Evolutionary conservation across 1,140 invertebrate genomes (phyloP).

Genomic region (Nasonia giraulti): DNA sequence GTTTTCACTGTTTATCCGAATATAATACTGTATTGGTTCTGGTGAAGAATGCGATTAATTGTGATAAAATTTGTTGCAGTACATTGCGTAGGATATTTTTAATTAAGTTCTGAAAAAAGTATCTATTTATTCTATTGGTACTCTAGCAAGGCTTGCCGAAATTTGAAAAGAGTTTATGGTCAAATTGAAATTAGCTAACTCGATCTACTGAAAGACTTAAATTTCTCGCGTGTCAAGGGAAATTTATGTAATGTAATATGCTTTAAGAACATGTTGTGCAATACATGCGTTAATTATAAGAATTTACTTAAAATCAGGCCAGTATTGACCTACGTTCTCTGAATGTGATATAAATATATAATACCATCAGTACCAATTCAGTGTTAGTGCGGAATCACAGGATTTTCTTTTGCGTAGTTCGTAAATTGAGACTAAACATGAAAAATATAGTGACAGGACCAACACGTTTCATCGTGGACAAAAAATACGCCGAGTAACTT

Average conservation of each 20-base stretch:
- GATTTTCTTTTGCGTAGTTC: not conserved
- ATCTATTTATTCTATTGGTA: too few relatives aligned
- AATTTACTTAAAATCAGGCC: not conserved
- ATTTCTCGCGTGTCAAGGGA: too few relatives aligned
- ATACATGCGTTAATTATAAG: not conserved
- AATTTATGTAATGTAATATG: too few relatives aligned
- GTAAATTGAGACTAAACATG: not conserved
- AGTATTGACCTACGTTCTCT: not conserved
- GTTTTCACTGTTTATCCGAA: not conserved
- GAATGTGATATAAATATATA: not conserved
- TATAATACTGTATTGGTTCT: not conserved
- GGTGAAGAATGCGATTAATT: not conserved
- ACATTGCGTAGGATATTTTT: too few relatives aligned
- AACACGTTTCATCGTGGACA: not conserved
- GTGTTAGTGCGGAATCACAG: not conserved
- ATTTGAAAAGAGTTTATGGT: too few relatives aligned
- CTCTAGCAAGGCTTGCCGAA: too few relatives aligned
- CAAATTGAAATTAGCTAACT: too few relatives aligned
- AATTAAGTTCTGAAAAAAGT: too few relatives aligned
- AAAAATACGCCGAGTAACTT: not conserved
- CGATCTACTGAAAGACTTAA: too few relatives aligned
- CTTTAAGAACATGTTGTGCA: too few relatives aligned
- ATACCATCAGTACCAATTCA: constrained; percentile 7
- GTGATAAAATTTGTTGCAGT: too few relatives aligned
- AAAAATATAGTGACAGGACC: constrained; percentile 14